A percentile compares a stretch with the other conserved stretches of the same genome.
phyloP scores from a whole-genome alignment of 2,113 vertebrate species.

The Erpornis zantholeuca region DNA sequence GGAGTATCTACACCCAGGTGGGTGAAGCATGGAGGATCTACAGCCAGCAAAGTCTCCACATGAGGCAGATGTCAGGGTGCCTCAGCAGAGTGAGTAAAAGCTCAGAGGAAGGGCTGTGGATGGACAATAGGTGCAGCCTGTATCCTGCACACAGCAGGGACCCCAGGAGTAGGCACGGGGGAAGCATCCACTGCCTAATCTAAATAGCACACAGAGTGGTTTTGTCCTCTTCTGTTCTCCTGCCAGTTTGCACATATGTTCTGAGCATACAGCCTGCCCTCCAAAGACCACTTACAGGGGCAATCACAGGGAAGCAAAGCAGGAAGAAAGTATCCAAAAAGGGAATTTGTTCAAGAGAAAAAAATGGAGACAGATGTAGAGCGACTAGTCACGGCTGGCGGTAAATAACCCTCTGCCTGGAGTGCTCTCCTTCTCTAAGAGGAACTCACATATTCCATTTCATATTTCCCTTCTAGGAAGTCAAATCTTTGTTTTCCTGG shows the following conservation, averaged over 20 bases:
- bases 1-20: background rate
- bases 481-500: slow-evolving; percentile 11
- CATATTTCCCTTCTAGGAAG: slow-evolving; percentile 46
- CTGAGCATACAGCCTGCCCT: slow-evolving; percentile 57
- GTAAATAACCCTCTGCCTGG: slow-evolving; percentile 60
- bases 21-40: background rate
- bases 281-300: slow-evolving; percentile 63
- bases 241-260: slow-evolving; percentile 65
- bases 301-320: slow-evolving; percentile 62
- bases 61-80: background rate
- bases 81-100: background rate
- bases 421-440: slow-evolving; percentile 28
- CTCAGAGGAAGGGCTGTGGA: background rate
- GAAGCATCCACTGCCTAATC: slow-evolving; percentile 41
- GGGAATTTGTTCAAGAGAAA: slow-evolving; percentile 58
- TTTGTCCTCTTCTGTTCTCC: slow-evolving; percentile 64
- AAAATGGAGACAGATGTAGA: slow-evolving; percentile 63
- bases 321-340: slow-evolving; percentile 62
- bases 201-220: slow-evolving; percentile 57
- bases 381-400: slow-evolving; percentile 34
- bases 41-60: background rate
- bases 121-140: slow-evolving; percentile 17
- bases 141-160: background rate
- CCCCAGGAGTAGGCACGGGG: slow-evolving; percentile 16
- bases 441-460: slow-evolving; percentile 31